Conservation (phyloP, 1,140 invertebrate species). For the Drosophila nigrodunni region DNA sequence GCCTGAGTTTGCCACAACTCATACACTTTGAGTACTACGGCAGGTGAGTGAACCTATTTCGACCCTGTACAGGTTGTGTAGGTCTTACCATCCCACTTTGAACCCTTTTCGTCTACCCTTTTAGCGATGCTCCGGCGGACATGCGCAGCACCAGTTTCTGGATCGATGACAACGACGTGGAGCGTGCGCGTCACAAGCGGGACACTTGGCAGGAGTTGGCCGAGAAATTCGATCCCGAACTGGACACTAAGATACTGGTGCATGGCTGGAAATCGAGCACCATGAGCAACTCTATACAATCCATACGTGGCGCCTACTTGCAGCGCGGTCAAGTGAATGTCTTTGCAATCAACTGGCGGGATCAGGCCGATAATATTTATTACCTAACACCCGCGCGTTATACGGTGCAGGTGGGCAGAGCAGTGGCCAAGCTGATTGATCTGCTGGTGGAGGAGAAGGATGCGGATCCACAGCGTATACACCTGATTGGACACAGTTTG, state of each 20-base stretch:
- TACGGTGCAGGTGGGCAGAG: conserved; percentile 88
- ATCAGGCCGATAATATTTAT: conserved; percentile 87
- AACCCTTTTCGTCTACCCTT: not conserved
- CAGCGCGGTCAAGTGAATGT: conserved; percentile 87
- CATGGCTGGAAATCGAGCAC: conserved; percentile 79
- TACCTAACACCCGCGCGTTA: conserved; percentile 88
- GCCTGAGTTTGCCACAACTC: conserved; percentile 56
- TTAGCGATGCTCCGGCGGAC: conserved; percentile 45
- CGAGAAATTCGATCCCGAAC: conserved; percentile 64
- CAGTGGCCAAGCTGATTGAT: conserved; percentile 87
- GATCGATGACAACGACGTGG: conserved; percentile 70
- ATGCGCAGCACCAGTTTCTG: conserved; percentile 57
- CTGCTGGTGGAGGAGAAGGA: conserved; percentile 86
- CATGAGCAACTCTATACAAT: conserved; percentile 73
- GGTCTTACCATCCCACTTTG: too few relatives aligned
- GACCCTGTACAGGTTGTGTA: too few relatives aligned
- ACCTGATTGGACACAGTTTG: conserved; percentile 93
- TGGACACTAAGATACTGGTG: conserved; percentile 69
- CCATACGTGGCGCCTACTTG: conserved; percentile 85
- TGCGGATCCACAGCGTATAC: conserved; percentile 86
- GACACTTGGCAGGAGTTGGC: conserved; percentile 83
- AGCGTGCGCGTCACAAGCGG: conserved; percentile 76
- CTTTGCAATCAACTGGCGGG: conserved; percentile 89
- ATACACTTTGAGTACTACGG: conserved; percentile 85
- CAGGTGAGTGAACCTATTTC: conserved; percentile 43